Percentiles rank a stretch among this genome's conserved stretches.
Evolutionary conservation across 2,888 invertebrate genomes (phyloP).

Genomic region (Dasysyrphus albostriatus): DNA sequence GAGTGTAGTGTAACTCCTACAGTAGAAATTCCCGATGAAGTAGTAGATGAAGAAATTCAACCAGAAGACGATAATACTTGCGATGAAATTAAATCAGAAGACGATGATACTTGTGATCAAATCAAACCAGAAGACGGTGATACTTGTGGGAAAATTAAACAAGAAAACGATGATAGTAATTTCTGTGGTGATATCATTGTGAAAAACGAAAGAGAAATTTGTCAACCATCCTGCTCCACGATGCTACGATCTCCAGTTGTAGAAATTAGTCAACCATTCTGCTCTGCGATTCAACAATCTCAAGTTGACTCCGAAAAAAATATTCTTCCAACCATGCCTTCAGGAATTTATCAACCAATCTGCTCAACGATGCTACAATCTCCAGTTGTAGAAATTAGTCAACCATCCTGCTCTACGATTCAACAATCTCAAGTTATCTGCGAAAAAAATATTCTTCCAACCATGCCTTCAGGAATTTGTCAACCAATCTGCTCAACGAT

Average conservation of each 20-base stretch:
- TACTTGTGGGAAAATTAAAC: too few species aligned
- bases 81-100: too few species aligned
- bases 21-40: neutral
- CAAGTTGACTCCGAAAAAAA: neutral
- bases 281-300: neutral
- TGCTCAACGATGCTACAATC: too few species aligned
- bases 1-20: neutral
- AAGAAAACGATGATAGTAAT: neutral
- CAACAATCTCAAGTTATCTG: neutral
- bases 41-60: neutral
- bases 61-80: neutral
- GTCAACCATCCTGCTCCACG: slow-evolving; percentile 10
- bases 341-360: neutral
- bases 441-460: neutral
- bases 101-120: too few species aligned
- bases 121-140: too few species aligned
- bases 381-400: too few species aligned
- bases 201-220: neutral
- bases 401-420: neutral
- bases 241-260: neutral
- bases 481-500: neutral
- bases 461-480: neutral
- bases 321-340: neutral
- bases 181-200: neutral
- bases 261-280: neutral